These are phyloP conservation scores for Tauraco erythrolophus DNA, from an alignment of 2,113 vertebrate genomes.

Conservation along the genomic window DNA sequence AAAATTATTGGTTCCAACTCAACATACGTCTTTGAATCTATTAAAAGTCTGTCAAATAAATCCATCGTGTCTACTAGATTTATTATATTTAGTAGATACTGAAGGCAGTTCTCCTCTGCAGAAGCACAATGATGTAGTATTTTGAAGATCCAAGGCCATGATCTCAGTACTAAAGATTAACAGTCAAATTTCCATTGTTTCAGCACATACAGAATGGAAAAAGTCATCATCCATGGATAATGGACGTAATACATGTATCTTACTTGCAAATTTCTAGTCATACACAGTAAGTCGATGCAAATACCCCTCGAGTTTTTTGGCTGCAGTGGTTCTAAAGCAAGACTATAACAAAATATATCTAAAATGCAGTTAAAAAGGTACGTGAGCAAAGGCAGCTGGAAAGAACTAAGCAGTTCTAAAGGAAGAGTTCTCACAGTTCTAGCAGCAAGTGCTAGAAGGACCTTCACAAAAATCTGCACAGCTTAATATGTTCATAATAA, in stretches of 20 bases:
- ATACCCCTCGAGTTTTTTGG: fast-evolving
- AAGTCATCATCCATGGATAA: background rate
- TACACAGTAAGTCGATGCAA: background rate
- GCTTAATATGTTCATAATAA: background rate
- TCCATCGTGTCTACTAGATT: background rate
- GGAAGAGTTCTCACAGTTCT: background rate
- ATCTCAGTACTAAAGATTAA: background rate
- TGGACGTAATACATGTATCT: background rate
- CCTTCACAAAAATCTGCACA: background rate
- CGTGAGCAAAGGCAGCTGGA: background rate
- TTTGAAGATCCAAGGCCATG: background rate
- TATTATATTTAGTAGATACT: background rate
- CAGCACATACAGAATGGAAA: background rate
- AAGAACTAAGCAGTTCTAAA: background rate
- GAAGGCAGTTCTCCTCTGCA: background rate
- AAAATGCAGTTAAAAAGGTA: background rate
- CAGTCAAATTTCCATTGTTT: background rate
- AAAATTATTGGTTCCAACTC: background rate
- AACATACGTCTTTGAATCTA: background rate
- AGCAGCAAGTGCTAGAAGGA: background rate
- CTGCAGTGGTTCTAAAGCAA: background rate
- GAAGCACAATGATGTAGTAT: background rate
- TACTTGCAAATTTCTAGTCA: background rate
- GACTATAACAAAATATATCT: background rate
- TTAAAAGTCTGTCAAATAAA: background rate